Evolutionary conservation across 2,888 invertebrate genomes (phyloP).

Genomic region (Adelognathus sp.): DNA sequence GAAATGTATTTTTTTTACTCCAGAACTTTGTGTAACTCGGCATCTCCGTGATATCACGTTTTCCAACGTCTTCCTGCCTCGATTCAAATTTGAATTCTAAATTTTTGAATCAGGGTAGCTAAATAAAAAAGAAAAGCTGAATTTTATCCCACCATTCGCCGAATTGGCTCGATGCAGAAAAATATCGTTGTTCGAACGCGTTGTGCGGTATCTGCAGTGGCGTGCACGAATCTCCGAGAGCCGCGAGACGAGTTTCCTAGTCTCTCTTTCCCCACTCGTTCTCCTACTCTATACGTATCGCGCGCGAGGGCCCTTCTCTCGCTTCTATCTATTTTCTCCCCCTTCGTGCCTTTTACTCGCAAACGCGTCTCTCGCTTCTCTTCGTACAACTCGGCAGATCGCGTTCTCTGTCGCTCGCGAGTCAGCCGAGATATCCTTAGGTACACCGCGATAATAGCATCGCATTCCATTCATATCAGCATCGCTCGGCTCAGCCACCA

Average conservation of each 20-base stretch:
- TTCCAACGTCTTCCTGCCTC: too few relatives aligned
- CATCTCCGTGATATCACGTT: too few relatives aligned
- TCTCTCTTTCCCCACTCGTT: neutral
- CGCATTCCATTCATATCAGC: constrained; percentile 79
- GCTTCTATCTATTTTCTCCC: constrained; percentile 16
- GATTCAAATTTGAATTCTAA: too few relatives aligned
- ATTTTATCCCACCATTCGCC: too few relatives aligned
- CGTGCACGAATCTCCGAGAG: constrained; percentile 7
- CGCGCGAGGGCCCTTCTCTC: neutral
- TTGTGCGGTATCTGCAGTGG: too few relatives aligned
- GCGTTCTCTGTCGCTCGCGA: constrained; percentile 44
- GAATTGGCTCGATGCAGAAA: too few relatives aligned
- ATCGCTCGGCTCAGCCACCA: constrained; percentile 67
- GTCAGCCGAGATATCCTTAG: constrained; percentile 73
- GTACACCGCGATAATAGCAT: constrained; percentile 76
- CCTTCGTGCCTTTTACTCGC: constrained; percentile 55
- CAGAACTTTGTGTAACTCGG: too few relatives aligned
- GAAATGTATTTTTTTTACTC: too few relatives aligned
- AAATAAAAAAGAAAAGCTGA: too few relatives aligned
- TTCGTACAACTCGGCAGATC: constrained; percentile 32
- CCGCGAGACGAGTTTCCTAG: constrained; percentile 27
- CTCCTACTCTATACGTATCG: constrained; percentile 36
- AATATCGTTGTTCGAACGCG: too few relatives aligned
- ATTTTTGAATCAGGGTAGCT: too few relatives aligned
- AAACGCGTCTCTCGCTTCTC: constrained; percentile 60